Evolutionary conservation across 2,113 vertebrate species (phyloP), one percentile per base, ranked within the genome.

Genomic region (Edolisoma coerulescens): DNA sequence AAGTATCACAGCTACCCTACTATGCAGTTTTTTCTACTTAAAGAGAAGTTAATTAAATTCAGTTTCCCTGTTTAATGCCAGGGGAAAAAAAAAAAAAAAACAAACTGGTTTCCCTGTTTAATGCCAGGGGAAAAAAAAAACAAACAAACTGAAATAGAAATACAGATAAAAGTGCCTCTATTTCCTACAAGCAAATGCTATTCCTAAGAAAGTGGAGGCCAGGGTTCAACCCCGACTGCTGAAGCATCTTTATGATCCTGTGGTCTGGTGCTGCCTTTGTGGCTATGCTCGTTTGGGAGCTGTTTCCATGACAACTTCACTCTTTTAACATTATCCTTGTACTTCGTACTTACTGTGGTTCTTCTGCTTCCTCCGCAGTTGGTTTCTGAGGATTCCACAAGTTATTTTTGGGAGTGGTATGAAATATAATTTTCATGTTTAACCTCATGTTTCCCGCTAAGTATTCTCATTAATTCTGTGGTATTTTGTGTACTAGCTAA

Each of bases 221-320:
- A 83, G n/a, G 17, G 84, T 50, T 85, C 67, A 91, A n/a, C 27
- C 21, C 33, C 1, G 3, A 37, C 65, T 75, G 59, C 56, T 50
- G 56, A 65, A 78, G 57, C 42, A 61, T 74, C 77, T 67, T 57
- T n/a, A 33, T 13, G 57, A 42, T 63, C 28, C 33, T 78, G 78
- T 79, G 94, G 84, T 94, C 70, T 84, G 87, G 79, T 67, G 68
- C 67, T 53, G 78, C 60, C 68, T 84, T 71, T 70, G 89, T 77
- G 92, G 89, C n/a, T 44, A 9, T 2, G 69, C 78, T 76, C 71
- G 45, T 97, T 94, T 95, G 52, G 90, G 79, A 90, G 71, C 7
- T 1, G 91, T 97, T 96, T 95, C 96, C 93, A 96, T 93, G 91
- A 70, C 94, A 95, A 97, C 93, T 23, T 83, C 47, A 88, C 78